A percentile compares a stretch with the other conserved stretches of the same genome.
These are phyloP conservation scores for Podarcis cretensis DNA, from an alignment of 2,113 vertebrate genomes.

Conservation along the genomic window DNA sequence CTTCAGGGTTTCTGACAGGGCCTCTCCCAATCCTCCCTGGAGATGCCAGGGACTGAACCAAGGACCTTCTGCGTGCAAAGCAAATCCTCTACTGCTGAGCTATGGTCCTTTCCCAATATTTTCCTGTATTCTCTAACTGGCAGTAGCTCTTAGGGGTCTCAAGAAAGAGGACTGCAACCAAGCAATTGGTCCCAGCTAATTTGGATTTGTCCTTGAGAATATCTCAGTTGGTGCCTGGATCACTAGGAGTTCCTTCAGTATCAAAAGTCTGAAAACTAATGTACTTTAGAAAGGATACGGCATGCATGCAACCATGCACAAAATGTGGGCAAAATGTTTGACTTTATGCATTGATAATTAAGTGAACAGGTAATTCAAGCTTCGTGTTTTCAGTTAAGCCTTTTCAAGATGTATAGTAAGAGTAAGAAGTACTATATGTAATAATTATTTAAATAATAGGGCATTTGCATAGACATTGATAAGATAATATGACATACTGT, in stretches of 20 bases:
- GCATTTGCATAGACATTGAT: constrained; percentile 19
- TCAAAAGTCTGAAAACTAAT: background rate
- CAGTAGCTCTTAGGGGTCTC: too few relatives aligned
- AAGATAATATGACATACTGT: constrained; percentile 27
- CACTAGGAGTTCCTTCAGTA: background rate
- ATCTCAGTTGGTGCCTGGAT: too few relatives aligned
- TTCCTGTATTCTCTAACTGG: too few relatives aligned
- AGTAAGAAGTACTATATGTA: background rate
- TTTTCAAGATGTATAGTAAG: background rate
- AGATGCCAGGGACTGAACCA: too few relatives aligned
- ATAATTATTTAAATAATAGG: background rate
- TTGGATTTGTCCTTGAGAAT: too few relatives aligned
- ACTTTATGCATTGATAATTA: background rate
- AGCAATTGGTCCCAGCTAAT: too few relatives aligned
- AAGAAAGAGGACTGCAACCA: too few relatives aligned
- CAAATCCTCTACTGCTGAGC: too few relatives aligned
- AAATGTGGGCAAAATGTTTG: background rate
- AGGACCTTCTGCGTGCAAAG: too few relatives aligned
- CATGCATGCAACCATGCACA: background rate
- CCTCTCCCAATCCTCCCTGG: too few relatives aligned
- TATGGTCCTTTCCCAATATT: too few relatives aligned
- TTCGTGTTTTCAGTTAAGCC: background rate
- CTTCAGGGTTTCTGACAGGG: too few relatives aligned
- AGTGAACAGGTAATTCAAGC: background rate
- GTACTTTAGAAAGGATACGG: background rate